These are phyloP conservation scores for Nomada goodeniana DNA, from an alignment of 2,888 invertebrate genomes.

Conservation along the genomic window DNA sequence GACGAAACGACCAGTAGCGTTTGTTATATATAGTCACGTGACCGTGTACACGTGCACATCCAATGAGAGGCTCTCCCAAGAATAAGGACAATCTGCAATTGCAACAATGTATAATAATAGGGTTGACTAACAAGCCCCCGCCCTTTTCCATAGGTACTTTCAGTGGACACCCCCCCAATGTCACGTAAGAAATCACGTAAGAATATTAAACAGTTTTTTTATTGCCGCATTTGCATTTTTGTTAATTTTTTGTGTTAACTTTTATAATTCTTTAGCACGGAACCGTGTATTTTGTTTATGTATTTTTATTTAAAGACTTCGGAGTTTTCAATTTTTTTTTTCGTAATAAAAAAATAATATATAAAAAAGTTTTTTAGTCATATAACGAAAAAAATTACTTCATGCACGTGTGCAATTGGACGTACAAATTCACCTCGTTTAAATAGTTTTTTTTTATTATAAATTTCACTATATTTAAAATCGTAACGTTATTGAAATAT, in stretches of 20 bases:
- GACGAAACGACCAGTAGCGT: slow-evolving; percentile 73
- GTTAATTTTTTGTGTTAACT: no score
- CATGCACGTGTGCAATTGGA: background rate
- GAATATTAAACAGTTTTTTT: background rate
- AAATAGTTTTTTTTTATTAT: background rate
- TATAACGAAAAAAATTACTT: background rate
- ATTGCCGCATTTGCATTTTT: background rate
- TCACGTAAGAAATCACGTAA: background rate
- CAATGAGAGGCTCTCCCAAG: slow-evolving; percentile 71
- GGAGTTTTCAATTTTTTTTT: background rate
- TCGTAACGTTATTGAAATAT: background rate
- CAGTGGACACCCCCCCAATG: background rate
- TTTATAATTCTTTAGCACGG: no score
- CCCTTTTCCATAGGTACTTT: slow-evolving; percentile 45
- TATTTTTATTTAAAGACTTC: no score
- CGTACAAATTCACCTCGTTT: background rate
- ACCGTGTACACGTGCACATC: slow-evolving; percentile 71
- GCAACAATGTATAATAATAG: slow-evolving; percentile 66
- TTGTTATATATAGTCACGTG: slow-evolving; percentile 71
- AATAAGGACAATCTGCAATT: slow-evolving; percentile 72
- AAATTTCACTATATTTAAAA: slow-evolving; percentile 5
- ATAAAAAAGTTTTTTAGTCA: background rate
- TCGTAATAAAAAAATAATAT: background rate
- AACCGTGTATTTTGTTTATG: no score
- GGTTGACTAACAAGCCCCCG: slow-evolving; percentile 44